Conservation (phyloP, 2,888 invertebrate genomes). For the Labia minor region DNA sequence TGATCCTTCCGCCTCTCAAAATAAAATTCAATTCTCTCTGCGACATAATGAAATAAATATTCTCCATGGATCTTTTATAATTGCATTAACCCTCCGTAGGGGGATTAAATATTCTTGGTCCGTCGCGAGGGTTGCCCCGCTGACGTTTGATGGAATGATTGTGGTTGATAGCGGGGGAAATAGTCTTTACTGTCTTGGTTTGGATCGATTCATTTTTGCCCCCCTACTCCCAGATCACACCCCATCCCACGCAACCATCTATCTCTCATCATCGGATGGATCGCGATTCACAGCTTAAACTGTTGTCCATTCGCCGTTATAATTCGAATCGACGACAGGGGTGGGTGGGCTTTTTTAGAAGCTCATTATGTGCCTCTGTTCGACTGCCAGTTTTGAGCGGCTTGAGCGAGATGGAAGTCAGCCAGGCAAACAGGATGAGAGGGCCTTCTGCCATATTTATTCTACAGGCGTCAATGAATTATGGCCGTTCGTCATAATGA, state of each 20-base stretch:
- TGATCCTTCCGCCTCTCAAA: background rate
- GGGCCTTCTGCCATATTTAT: conserved; percentile 26
- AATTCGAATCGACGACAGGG: no score
- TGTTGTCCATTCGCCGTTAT: no score
- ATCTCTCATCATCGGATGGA: no score
- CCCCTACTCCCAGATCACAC: no score
- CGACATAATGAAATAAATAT: background rate
- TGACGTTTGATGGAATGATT: background rate
- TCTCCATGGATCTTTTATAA: conserved; percentile 5
- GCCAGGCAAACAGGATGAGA: no score
- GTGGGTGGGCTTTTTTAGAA: no score
- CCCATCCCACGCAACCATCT: no score
- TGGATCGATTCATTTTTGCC: background rate
- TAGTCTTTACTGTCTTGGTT: background rate
- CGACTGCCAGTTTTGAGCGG: no score
- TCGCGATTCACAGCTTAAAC: no score
- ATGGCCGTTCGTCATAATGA: conserved; percentile 27
- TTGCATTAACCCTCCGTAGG: background rate
- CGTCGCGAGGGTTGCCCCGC: background rate
- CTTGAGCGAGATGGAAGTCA: no score
- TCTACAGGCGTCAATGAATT: conserved; percentile 27
- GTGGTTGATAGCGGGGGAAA: background rate
- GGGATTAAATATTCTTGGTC: background rate
- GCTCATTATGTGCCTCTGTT: no score
- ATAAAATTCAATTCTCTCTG: background rate